Evolutionary conservation across 2,797 vertebrate species (phyloP).

Genomic region (Cyclura pinguis): DNA sequence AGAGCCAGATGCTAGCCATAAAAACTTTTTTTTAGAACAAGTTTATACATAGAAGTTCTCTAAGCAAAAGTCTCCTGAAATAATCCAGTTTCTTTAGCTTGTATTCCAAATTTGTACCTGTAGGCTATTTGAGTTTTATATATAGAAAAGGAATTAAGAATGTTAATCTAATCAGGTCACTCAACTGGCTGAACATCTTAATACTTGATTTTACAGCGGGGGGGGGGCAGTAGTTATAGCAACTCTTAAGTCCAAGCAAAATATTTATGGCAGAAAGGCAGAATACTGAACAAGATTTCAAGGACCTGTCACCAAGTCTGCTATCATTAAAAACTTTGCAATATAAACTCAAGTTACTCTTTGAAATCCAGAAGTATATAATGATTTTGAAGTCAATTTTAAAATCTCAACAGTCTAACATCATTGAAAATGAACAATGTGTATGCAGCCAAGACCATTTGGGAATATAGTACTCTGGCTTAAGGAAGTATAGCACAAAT

Average conservation of each 20-base stretch:
- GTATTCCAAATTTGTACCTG: conserved; percentile 3
- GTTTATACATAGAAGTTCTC: neutral
- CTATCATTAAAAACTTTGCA: neutral
- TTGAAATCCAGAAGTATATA: conserved; percentile 12
- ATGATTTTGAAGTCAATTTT: neutral
- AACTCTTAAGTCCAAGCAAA: conserved; percentile 33
- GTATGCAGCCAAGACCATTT: neutral
- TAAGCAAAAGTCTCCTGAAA: neutral
- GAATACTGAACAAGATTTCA: conserved; percentile 27
- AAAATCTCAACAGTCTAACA: neutral
- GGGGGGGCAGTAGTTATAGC: conserved; percentile 46
- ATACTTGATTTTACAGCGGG: conserved; percentile 45
- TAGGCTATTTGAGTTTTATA: conserved; percentile 4
- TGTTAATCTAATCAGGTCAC: conserved; percentile 47
- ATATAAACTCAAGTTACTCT: neutral
- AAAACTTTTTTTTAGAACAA: neutral
- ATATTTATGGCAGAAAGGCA: neutral
- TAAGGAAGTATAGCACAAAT: neutral
- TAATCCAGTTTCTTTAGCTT: conserved; percentile 2
- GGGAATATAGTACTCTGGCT: neutral
- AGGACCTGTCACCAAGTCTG: conserved; percentile 45
- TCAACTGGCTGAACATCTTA: conserved; percentile 63
- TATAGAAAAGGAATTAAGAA: conserved; percentile 13
- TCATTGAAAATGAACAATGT: neutral
- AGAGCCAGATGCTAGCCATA: neutral